A percentile compares a stretch with the other conserved stretches of the same genome.
These are phyloP conservation scores for Pectinophora gossypiella DNA, from an alignment of 1,140 invertebrate species.

Conservation along the genomic window DNA sequence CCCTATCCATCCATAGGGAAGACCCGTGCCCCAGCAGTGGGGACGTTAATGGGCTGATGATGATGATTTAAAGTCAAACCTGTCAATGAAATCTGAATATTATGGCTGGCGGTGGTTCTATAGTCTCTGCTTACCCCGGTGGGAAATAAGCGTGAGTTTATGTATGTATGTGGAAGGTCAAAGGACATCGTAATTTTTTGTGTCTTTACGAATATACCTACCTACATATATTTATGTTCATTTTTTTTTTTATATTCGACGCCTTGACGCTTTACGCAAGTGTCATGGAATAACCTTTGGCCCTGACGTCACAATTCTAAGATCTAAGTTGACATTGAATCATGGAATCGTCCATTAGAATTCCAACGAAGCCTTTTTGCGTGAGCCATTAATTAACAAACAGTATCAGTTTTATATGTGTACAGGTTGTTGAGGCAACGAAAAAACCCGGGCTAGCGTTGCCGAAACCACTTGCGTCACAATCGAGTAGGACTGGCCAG, in stretches of 20 bases:
- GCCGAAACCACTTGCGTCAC: conserved; percentile 66
- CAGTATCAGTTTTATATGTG: neutral
- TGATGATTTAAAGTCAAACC: too few species aligned
- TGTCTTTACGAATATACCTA: too few species aligned
- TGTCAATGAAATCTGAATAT: too few species aligned
- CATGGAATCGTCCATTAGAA: neutral
- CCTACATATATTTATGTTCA: neutral
- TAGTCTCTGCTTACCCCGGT: too few species aligned
- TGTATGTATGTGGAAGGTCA: too few species aligned
- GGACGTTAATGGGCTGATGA: too few species aligned
- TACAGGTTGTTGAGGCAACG: conserved; percentile 33
- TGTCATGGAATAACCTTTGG: neutral
- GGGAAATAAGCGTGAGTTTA: too few species aligned
- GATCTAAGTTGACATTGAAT: neutral
- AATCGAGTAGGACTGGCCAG: conserved; percentile 41
- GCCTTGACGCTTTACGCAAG: neutral
- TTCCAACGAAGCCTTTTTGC: neutral
- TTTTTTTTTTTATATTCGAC: neutral
- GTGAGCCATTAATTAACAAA: neutral
- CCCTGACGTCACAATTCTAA: neutral
- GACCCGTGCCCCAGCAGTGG: too few species aligned
- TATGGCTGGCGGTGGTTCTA: too few species aligned
- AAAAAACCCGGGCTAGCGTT: conserved; percentile 46
- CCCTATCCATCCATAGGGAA: too few species aligned
- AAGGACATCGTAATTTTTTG: too few species aligned